A percentile compares a stretch with the other conserved stretches of the same genome.
These are phyloP conservation scores for Quadroppia sp. DNA, from an alignment of 2,888 invertebrate genomes.

Conservation along the genomic window DNA sequence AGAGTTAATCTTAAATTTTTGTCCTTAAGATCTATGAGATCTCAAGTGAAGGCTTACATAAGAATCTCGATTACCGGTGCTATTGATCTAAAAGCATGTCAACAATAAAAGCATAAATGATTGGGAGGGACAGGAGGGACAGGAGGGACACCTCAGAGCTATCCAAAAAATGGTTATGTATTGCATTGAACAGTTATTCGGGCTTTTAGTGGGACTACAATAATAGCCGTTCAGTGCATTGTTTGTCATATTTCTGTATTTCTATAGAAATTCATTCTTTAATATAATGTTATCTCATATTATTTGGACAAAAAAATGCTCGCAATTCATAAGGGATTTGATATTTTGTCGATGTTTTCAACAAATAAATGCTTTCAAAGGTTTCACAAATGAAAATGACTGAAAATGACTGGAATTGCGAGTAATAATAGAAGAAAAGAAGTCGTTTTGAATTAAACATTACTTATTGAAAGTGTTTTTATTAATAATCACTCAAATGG, in stretches of 20 bases:
- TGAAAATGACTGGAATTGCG: slow-evolving; percentile 9
- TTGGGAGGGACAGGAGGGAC: neutral
- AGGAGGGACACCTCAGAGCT: slow-evolving; percentile 11
- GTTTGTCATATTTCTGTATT: slow-evolving; percentile 11
- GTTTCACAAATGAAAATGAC: slow-evolving; percentile 17
- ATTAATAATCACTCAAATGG: neutral
- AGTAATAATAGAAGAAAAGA: no score
- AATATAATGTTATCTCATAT: slow-evolving; percentile 1
- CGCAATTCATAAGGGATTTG: slow-evolving; percentile 21
- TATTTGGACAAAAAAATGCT: slow-evolving; percentile 1
- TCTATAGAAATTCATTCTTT: neutral
- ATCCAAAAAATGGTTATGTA: neutral
- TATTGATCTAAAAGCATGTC: slow-evolving; percentile 8
- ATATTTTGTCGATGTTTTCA: neutral
- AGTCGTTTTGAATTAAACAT: slow-evolving; percentile 11
- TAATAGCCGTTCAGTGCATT: slow-evolving; percentile 8
- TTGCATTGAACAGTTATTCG: neutral
- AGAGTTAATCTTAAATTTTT: slow-evolving; percentile 4
- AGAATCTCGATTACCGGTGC: slow-evolving; percentile 16
- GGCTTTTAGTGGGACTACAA: neutral
- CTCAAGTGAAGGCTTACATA: neutral
- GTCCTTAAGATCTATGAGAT: slow-evolving; percentile 19
- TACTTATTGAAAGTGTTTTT: neutral
- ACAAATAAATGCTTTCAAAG: neutral
- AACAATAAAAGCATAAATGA: neutral